A percentile compares a stretch with the other conserved stretches of the same genome.
Conservation (phyloP, 2,797 vertebrate genomes). For the Nannoperca australis region DNA sequence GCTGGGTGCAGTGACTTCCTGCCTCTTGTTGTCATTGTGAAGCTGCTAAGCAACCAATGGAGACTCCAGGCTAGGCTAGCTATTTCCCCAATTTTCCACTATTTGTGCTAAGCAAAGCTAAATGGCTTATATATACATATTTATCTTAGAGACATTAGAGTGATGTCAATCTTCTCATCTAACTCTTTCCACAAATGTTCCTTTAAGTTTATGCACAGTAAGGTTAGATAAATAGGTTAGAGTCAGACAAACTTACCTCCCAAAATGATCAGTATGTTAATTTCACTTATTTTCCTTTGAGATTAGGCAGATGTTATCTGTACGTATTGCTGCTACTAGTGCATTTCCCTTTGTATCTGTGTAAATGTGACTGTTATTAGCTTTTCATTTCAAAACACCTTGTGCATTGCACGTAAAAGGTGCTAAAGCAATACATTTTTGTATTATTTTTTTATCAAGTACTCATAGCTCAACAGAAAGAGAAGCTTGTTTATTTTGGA, state of each 20-base stretch:
- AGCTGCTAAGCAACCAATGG: neutral
- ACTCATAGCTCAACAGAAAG: slow-evolving; percentile 9
- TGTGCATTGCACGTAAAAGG: neutral
- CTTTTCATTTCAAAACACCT: slow-evolving; percentile 1
- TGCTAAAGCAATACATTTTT: slow-evolving; percentile 30
- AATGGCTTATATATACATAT: neutral
- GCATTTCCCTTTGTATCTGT: neutral
- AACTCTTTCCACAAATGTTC: too few species aligned
- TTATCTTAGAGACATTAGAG: neutral
- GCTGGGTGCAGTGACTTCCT: neutral
- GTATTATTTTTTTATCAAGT: slow-evolving; percentile 13
- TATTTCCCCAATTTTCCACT: neutral
- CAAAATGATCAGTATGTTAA: neutral
- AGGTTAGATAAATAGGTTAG: neutral
- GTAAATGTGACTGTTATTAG: slow-evolving; percentile 8
- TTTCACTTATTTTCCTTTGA: neutral
- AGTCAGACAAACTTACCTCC: too few species aligned
- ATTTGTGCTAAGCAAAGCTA: slow-evolving; percentile 1
- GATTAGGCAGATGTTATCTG: neutral
- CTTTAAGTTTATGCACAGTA: neutral
- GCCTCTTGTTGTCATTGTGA: neutral
- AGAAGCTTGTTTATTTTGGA: neutral
- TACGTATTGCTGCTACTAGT: neutral
- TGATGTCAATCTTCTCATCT: neutral
- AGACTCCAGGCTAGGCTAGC: neutral